These are phyloP conservation scores for Lasioglossum malachurum DNA, from an alignment of 2,888 invertebrate species.

Conservation along the genomic window DNA sequence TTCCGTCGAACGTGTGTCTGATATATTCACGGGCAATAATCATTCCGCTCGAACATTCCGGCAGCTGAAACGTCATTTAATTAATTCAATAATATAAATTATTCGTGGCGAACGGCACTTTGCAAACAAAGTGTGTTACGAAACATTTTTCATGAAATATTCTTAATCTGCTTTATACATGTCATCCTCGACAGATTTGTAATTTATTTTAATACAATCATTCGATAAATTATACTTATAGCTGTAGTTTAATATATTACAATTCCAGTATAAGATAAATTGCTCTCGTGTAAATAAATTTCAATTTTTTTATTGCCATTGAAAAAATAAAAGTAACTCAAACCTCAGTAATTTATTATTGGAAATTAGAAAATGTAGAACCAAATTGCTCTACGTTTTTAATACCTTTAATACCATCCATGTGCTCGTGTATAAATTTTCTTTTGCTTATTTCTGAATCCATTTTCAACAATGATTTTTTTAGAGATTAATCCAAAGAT, in stretches of 20 bases:
- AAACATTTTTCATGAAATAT: background rate
- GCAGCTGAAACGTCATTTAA: background rate
- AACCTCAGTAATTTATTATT: background rate
- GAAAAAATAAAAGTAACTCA: background rate
- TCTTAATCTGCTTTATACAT: background rate
- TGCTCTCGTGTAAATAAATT: background rate
- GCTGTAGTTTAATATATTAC: background rate
- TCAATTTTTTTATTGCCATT: background rate
- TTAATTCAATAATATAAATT: conserved; percentile 9
- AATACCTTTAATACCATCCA: background rate
- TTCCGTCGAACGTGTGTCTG: conserved; percentile 7
- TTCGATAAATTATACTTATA: background rate
- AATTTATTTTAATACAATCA: background rate
- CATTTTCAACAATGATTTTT: background rate
- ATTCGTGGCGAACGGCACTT: background rate
- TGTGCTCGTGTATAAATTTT: background rate
- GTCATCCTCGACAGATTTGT: background rate
- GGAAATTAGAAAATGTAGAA: background rate
- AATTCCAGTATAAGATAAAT: background rate
- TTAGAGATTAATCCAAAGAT: too few species aligned
- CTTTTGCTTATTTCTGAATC: background rate
- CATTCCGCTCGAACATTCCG: background rate
- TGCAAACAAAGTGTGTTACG: background rate
- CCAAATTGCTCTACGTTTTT: background rate
- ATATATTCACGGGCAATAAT: conserved; percentile 17